Evolutionary conservation across 2,797 vertebrate species (phyloP).

Genomic region (Emys orbicularis): DNA sequence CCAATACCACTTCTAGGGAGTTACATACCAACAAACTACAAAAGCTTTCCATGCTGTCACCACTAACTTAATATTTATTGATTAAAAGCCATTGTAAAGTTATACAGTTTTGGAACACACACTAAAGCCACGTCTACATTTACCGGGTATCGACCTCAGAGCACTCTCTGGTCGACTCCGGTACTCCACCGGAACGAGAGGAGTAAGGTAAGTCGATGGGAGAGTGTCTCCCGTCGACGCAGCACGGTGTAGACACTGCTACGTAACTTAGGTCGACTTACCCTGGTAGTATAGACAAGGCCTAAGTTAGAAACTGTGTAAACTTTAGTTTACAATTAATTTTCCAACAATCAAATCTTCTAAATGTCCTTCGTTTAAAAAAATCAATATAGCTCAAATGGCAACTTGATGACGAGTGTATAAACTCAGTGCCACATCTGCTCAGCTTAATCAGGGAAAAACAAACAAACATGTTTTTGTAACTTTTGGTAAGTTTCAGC

Average conservation of each 20-base stretch:
- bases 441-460: constrained; percentile 73
- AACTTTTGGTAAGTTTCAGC: constrained; percentile 48
- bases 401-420: constrained; percentile 57
- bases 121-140: too few relatives aligned
- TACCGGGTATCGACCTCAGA: too few relatives aligned
- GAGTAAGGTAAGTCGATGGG: too few relatives aligned
- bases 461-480: constrained; percentile 73
- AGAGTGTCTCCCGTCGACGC: too few relatives aligned
- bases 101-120: constrained; percentile 47
- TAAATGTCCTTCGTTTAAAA: constrained; percentile 59
- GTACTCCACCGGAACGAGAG: too few relatives aligned
- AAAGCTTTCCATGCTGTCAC: constrained; percentile 50
- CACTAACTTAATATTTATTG: constrained; percentile 37
- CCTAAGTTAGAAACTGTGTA: constrained; percentile 37
- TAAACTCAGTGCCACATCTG: constrained; percentile 71
- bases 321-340: neutral
- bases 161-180: too few relatives aligned
- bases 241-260: neutral
- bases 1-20: constrained; percentile 41
- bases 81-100: constrained; percentile 69
- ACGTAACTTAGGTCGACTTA: too few relatives aligned
- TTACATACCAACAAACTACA: constrained; percentile 49
- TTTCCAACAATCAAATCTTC: constrained; percentile 24
- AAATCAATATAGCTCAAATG: constrained; percentile 63
- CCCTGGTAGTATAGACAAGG: too few relatives aligned